Percentiles rank a stretch among this genome's conserved stretches.
These are phyloP conservation scores for Cyanoliseus patagonus DNA, from an alignment of 2,113 vertebrate genomes.

Conservation along the genomic window DNA sequence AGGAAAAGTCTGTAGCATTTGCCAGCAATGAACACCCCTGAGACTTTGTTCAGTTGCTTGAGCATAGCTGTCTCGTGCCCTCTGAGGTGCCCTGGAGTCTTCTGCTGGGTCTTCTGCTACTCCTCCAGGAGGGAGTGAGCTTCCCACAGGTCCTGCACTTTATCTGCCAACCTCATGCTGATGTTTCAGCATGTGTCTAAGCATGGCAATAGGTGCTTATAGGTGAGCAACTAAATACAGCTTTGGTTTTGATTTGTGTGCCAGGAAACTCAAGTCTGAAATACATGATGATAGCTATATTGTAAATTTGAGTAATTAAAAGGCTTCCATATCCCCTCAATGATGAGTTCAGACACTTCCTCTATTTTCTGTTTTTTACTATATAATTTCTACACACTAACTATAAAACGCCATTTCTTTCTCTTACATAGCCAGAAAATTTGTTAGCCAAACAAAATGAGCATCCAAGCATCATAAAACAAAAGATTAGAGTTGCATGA, in stretches of 20 bases:
- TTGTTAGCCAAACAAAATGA: neutral
- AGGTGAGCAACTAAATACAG: neutral
- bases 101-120: neutral
- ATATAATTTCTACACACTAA: neutral
- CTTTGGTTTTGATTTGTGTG: neutral
- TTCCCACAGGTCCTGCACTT: neutral
- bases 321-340: neutral
- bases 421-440: neutral
- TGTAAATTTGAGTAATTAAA: neutral
- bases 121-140: neutral
- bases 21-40: neutral
- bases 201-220: neutral
- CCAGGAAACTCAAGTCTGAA: neutral
- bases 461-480: neutral
- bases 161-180: neutral
- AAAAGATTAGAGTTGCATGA: neutral
- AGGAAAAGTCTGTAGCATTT: neutral
- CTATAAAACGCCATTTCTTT: neutral
- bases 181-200: neutral
- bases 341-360: neutral
- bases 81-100: neutral
- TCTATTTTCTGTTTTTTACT: neutral
- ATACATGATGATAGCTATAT: neutral
- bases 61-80: neutral
- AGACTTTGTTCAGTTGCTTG: neutral